Evolutionary conservation across 1,140 invertebrate genomes (phyloP).

Genomic region (Papilio aristodemus): DNA sequence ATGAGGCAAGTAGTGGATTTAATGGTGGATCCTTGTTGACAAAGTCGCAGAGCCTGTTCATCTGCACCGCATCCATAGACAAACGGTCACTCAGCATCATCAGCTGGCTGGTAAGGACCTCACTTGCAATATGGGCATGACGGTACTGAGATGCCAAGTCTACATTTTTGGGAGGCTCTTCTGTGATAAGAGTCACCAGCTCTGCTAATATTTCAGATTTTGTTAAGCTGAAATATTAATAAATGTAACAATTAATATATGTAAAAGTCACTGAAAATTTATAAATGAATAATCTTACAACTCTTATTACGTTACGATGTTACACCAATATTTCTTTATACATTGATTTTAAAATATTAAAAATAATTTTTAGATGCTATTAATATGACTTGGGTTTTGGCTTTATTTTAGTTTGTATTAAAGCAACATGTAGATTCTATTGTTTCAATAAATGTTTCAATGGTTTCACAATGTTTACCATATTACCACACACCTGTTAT

Average conservation of each 20-base stretch:
- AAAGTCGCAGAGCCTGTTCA: slow-evolving; percentile 94
- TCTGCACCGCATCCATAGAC: slow-evolving; percentile 87
- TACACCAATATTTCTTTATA: too few species aligned
- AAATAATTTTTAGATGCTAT: slow-evolving; percentile 12
- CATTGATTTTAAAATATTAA: slow-evolving; percentile 37
- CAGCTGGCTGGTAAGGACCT: slow-evolving; percentile 92
- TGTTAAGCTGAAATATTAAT: slow-evolving; percentile 85
- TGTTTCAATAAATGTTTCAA: background rate
- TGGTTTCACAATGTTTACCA: too few species aligned
- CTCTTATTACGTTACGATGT: too few species aligned
- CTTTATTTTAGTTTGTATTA: too few species aligned
- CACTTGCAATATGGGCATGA: slow-evolving; percentile 95
- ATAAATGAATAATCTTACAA: background rate
- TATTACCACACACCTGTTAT: too few species aligned
- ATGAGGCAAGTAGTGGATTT: slow-evolving; percentile 96
- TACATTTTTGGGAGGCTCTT: slow-evolving; percentile 89
- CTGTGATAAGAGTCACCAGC: slow-evolving; percentile 91
- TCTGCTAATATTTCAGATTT: slow-evolving; percentile 91
- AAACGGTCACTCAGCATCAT: slow-evolving; percentile 92
- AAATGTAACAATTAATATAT: too few species aligned
- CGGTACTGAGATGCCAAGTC: slow-evolving; percentile 91
- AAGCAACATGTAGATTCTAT: background rate
- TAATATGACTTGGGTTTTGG: too few species aligned
- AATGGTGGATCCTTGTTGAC: slow-evolving; percentile 91
- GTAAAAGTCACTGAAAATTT: too few species aligned